Conservation (phyloP, 2,113 vertebrate species). For the Hippocampus mohnikei region DNA sequence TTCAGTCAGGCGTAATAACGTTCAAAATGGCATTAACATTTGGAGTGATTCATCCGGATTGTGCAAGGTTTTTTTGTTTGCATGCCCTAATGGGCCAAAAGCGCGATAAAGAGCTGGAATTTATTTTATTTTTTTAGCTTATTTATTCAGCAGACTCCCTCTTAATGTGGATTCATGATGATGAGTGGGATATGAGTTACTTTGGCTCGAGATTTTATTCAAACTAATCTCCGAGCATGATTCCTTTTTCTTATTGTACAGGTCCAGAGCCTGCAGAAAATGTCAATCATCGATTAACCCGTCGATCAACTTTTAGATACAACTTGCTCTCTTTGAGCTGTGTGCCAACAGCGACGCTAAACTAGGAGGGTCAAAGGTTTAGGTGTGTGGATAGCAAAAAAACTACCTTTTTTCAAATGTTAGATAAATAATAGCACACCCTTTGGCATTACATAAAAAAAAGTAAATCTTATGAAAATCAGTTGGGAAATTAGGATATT, state of each 20-base stretch:
- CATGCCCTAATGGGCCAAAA: neutral
- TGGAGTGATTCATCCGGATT: neutral
- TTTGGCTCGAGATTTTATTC: neutral
- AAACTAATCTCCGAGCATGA: neutral
- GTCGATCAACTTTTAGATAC: too few species aligned
- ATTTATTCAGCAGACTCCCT: constrained; percentile 12
- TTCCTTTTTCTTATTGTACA: neutral
- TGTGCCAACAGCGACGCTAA: too few species aligned
- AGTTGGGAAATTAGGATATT: too few species aligned
- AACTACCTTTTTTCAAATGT: too few species aligned
- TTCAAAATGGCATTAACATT: neutral
- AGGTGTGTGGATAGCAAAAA: too few species aligned
- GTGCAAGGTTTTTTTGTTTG: neutral
- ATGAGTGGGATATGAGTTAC: neutral
- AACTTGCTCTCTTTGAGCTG: too few species aligned
- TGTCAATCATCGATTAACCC: too few species aligned
- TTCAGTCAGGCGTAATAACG: neutral
- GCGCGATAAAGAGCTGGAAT: neutral
- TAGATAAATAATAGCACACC: too few species aligned
- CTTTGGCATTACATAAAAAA: too few species aligned
- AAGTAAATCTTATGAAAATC: too few species aligned
- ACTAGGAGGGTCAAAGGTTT: too few species aligned
- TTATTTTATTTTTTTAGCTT: neutral
- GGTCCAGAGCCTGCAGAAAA: neutral
- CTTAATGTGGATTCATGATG: constrained; percentile 29